Conservation (phyloP, 2,797 vertebrate genomes). For the Heliangelus exortis region DNA sequence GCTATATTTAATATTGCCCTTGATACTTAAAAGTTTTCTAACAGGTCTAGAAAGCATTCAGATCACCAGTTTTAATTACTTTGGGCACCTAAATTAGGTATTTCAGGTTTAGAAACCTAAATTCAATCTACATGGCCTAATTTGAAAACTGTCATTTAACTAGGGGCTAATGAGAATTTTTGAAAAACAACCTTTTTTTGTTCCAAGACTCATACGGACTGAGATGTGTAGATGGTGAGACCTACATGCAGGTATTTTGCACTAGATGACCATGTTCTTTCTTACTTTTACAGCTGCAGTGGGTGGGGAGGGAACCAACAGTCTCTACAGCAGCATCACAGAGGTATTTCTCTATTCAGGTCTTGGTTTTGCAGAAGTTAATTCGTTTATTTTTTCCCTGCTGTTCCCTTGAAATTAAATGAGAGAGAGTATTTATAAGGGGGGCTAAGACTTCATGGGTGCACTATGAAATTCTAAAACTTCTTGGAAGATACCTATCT, state of each 20-base stretch:
- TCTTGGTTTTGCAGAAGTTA: background rate
- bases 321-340: background rate
- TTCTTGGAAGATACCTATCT: background rate
- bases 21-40: constrained; percentile 4
- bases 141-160: constrained; percentile 13
- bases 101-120: background rate
- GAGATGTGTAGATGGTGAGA: background rate
- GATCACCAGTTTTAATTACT: constrained; percentile 10
- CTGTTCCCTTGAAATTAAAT: background rate
- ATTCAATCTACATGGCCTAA: background rate
- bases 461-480: background rate
- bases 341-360: background rate
- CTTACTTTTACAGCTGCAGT: background rate
- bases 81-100: background rate
- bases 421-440: background rate
- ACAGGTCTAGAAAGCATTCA: background rate
- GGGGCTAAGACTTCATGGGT: background rate
- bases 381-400: background rate
- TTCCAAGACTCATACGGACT: background rate
- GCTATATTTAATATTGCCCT: background rate
- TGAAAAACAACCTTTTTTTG: background rate
- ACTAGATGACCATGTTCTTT: background rate
- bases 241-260: background rate
- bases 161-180: background rate
- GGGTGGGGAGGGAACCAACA: background rate